A percentile compares a stretch with the other conserved stretches of the same genome.
phyloP scores from a whole-genome alignment of 2,888 invertebrate genomes.

The Orthosia incerta region DNA sequence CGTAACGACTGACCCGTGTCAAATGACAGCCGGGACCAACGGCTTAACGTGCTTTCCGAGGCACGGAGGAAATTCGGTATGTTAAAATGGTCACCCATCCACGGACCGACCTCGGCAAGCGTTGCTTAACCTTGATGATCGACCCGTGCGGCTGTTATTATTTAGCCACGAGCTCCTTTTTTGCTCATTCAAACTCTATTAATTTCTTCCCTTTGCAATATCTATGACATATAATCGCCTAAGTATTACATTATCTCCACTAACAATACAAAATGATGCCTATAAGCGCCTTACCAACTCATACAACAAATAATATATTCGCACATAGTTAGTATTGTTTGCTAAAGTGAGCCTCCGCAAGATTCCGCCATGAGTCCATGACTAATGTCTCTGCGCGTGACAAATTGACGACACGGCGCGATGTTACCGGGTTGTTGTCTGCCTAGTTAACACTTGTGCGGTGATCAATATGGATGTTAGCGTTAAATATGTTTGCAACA shows the following conservation, averaged over 20 bases:
- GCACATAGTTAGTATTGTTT: constrained; percentile 38
- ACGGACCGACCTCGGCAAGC: no score
- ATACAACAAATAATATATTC: constrained; percentile 29
- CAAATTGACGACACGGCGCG: constrained; percentile 33
- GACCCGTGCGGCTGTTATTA: no score
- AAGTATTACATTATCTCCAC: neutral
- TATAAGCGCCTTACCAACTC: constrained; percentile 9
- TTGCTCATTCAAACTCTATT: no score
- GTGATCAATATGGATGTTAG: constrained; percentile 15
- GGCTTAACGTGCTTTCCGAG: no score
- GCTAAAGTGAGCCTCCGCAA: constrained; percentile 16
- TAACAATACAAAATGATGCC: neutral
- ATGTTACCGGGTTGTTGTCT: constrained; percentile 16
- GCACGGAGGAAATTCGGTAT: no score
- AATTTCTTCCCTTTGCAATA: neutral
- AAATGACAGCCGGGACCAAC: no score
- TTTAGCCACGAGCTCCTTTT: no score
- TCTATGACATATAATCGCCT: neutral
- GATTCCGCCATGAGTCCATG: constrained; percentile 35
- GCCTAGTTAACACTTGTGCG: constrained; percentile 2
- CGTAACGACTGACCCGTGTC: no score
- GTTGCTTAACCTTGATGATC: no score
- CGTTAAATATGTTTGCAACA: neutral
- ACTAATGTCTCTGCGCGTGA: constrained; percentile 47
- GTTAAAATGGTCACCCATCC: no score